phyloP scores from a whole-genome alignment of 2,797 vertebrate genomes.

The Novumbra hubbsi region DNA sequence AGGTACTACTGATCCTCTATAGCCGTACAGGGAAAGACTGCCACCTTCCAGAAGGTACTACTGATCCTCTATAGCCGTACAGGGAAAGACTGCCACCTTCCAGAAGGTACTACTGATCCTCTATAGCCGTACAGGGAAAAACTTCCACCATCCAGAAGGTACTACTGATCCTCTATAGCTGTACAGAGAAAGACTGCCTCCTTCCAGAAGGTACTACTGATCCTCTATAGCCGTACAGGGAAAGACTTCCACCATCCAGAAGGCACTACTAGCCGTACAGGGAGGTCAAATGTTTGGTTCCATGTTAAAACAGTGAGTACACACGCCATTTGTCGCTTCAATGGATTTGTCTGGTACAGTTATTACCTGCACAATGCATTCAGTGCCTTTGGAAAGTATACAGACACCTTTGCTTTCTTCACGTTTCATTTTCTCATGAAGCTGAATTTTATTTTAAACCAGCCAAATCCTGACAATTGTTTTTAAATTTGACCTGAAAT shows the following conservation, averaged over 20 bases:
- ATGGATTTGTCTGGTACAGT: neutral
- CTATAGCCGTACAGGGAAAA: slow-evolving; percentile 81
- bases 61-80: slow-evolving; percentile 54
- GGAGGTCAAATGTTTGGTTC: neutral
- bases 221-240: slow-evolving; percentile 73
- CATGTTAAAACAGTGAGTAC: neutral
- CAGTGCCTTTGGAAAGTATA: no score
- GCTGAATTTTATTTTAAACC: no score
- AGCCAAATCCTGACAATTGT: no score
- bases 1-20: slow-evolving; percentile 74
- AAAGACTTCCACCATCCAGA: slow-evolving; percentile 90
- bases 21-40: slow-evolving; percentile 85
- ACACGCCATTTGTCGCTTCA: neutral
- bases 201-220: slow-evolving; percentile 87
- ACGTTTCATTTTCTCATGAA: no score
- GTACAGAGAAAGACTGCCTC: slow-evolving; percentile 90
- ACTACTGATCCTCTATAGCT: slow-evolving; percentile 30
- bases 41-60: slow-evolving; percentile 92
- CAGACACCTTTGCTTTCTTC: no score
- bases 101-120: slow-evolving; percentile 82
- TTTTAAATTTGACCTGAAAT: no score
- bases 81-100: slow-evolving; percentile 91
- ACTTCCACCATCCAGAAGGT: slow-evolving; percentile 93
- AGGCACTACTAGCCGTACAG: slow-evolving; percentile 73
- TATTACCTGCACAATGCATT: neutral